These are phyloP conservation scores for Thamnophis sirtalis DNA, from an alignment of 2,113 vertebrate species.

Conservation along the genomic window DNA sequence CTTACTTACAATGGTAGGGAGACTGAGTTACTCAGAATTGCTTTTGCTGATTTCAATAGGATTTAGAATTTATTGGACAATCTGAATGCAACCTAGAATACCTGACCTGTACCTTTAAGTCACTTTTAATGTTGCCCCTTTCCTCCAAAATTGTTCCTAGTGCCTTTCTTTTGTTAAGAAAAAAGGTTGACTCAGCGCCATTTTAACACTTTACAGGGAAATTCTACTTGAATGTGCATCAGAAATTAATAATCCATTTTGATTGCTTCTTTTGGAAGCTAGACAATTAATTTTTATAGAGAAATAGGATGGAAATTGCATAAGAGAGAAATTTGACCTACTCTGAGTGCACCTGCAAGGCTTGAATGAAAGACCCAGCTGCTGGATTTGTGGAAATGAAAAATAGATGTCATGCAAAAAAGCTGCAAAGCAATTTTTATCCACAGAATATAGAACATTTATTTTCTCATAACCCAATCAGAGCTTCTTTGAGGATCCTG, in stretches of 20 bases:
- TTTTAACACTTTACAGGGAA: constrained; percentile 9
- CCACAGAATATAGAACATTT: neutral
- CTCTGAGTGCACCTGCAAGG: constrained; percentile 53
- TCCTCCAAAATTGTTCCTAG: neutral
- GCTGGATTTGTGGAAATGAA: constrained; percentile 11
- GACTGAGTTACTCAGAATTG: neutral
- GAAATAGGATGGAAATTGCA: neutral
- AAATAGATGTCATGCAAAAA: constrained; percentile 2
- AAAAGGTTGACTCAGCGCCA: neutral
- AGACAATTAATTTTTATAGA: neutral
- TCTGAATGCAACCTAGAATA: neutral
- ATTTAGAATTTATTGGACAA: neutral
- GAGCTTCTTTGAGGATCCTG: neutral
- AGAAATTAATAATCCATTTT: neutral
- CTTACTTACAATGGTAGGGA: neutral
- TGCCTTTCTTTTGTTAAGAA: neutral
- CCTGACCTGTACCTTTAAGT: neutral
- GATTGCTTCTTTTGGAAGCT: neutral
- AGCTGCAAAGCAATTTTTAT: constrained; percentile 17
- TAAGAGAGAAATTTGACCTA: constrained; percentile 18
- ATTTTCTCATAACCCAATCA: neutral
- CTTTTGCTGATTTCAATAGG: neutral
- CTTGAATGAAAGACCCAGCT: constrained; percentile 44
- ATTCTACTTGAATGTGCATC: neutral
- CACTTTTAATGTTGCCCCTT: neutral